Evolutionary conservation across 2,888 invertebrate genomes (phyloP), one percentile per base, ranked within the genome.

Genomic region (Eupeodes latifasciatus): DNA sequence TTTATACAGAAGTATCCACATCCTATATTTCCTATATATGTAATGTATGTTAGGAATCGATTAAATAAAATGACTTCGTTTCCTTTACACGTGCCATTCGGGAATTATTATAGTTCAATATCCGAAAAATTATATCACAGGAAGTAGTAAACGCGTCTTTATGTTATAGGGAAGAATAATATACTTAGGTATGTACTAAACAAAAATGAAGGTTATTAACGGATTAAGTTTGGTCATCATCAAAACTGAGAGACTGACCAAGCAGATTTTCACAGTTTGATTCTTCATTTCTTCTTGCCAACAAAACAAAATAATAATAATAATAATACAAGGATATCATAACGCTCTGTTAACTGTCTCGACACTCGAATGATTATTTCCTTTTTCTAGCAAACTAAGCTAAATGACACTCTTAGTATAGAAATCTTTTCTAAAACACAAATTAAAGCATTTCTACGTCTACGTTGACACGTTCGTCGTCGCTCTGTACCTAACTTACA

Each of bases 1-100:
- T 57, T 80, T 55, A 80, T 64, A 57, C 12, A 5, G 2, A 57
- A 75, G 75, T 61, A 67, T 61, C 36, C 16, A 11, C 55, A 64
- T 49, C 72, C n/a, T 55, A 47, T 11, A 11, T 12, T 47, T 11
- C 10, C 4, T 47, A 5, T 12, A 36, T 59, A 6, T 34, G 4
- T 74, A 12, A 5, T 12, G n/a, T 59, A 6, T 34, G 4, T 74
- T 14, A 36, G 49, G 2, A 44, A 36, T 59, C 9, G 59, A 59
- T 36, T 9, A 7, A 59, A 11, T 10, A 36, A 59, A 36, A 36
- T n/a, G 14, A 59, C 14, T 59, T n/a, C 14, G 57, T 4, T 27
- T 11, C 4, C 19, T 7, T 11, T 47, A 4, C 40, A 47, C 3
- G 27, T 59, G 12, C 6, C 11, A 34, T 55, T 16, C 10, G 2